Evolutionary conservation across 2,113 vertebrate genomes (phyloP).

Genomic region (Taurulus bubalis): DNA sequence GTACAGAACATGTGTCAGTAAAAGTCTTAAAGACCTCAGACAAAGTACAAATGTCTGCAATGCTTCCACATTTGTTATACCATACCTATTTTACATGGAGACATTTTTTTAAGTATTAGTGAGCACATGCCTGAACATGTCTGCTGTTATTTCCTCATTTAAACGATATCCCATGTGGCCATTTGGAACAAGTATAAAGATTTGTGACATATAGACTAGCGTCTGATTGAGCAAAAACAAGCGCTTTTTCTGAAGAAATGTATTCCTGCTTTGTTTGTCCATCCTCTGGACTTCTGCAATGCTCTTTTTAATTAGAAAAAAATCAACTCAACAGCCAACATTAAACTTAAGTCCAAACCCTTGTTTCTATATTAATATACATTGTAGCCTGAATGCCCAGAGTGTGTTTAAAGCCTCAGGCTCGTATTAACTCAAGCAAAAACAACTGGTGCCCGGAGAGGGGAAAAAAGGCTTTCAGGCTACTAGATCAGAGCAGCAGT

Average conservation of each 20-base stretch:
- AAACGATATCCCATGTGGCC: not conserved
- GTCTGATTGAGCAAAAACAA: not conserved
- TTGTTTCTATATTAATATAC: slow-evolving; percentile 1
- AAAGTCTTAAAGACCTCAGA: not conserved
- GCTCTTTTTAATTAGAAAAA: slow-evolving; percentile 3
- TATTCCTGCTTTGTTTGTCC: not conserved
- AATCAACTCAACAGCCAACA: not conserved
- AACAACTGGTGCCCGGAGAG: slow-evolving; percentile 19
- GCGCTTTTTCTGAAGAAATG: not conserved
- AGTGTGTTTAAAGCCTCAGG: slow-evolving; percentile 29
- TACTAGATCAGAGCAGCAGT: slow-evolving; percentile 59
- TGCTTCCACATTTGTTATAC: not conserved
- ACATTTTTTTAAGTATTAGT: not conserved
- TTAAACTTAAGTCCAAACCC: not conserved
- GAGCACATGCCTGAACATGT: not conserved
- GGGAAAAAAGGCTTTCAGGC: slow-evolving; percentile 48
- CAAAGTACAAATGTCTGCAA: not conserved
- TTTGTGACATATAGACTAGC: not conserved
- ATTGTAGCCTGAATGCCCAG: slow-evolving; percentile 13
- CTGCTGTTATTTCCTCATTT: not conserved
- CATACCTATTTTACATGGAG: not conserved
- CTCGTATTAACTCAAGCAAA: slow-evolving; percentile 23
- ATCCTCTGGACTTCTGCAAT: slow-evolving; percentile 5
- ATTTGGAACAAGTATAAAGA: not conserved
- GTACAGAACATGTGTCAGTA: not conserved